phyloP scores from a whole-genome alignment of 1,140 invertebrate genomes.

The Mylabris phalerata region DNA sequence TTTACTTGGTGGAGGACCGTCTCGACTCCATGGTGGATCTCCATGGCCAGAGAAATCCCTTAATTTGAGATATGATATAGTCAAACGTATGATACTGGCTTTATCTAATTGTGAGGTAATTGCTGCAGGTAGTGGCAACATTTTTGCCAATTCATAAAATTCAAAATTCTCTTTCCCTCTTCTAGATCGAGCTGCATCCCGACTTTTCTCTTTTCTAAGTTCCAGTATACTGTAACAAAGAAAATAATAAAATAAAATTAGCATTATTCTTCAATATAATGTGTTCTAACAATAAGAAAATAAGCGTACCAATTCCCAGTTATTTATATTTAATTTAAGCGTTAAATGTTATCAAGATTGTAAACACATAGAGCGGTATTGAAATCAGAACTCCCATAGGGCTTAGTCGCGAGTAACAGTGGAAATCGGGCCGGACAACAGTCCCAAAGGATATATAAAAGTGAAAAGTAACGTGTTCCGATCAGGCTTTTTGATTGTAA shows the following conservation, averaged over 20 bases:
- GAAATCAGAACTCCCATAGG: constrained; percentile 34
- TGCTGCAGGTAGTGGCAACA: constrained; percentile 91
- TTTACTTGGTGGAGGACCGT: constrained; percentile 68
- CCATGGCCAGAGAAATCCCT: constrained; percentile 91
- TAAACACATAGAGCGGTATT: constrained; percentile 27
- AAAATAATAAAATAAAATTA: constrained; percentile 7
- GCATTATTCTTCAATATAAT: too few species aligned
- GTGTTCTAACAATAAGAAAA: too few species aligned
- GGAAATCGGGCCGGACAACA: constrained; percentile 33
- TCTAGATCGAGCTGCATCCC: constrained; percentile 89
- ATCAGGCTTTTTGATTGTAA: constrained; percentile 17
- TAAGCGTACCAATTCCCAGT: not conserved
- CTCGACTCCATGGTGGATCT: constrained; percentile 87
- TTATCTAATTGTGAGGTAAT: constrained; percentile 98
- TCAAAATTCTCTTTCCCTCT: constrained; percentile 97
- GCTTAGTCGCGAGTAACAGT: constrained; percentile 26
- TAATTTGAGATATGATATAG: constrained; percentile 94
- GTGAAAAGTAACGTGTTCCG: constrained; percentile 34
- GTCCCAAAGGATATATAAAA: constrained; percentile 37
- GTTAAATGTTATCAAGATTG: constrained; percentile 17
- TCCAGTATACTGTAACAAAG: constrained; percentile 83
- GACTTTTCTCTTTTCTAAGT: constrained; percentile 92
- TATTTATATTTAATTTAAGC: constrained; percentile 16
- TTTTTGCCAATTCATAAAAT: constrained; percentile 97
- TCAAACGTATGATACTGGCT: constrained; percentile 96